phyloP scores from a whole-genome alignment of 2,113 vertebrate genomes.

The Hylia prasina region DNA sequence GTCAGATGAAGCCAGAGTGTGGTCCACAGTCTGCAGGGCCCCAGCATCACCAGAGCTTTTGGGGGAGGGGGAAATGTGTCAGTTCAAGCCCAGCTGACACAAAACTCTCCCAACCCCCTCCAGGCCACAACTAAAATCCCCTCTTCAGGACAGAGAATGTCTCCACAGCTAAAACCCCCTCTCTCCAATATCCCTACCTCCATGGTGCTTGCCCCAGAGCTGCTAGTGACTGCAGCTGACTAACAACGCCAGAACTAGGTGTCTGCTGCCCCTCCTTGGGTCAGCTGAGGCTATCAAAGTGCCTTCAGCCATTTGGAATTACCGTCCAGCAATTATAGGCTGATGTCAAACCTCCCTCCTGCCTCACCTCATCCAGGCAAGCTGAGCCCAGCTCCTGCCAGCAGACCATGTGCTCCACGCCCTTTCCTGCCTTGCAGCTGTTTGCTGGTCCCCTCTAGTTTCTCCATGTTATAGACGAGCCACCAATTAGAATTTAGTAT shows the following conservation, averaged over 20 bases:
- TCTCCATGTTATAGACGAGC: too few species aligned
- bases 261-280: background rate
- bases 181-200: fast-evolving
- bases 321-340: background rate
- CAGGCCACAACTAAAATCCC: background rate
- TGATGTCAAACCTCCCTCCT: background rate
- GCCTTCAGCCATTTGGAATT: background rate
- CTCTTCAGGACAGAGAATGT: background rate
- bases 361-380: background rate
- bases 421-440: background rate
- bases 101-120: background rate
- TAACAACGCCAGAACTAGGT: fast-evolving
- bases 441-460: background rate
- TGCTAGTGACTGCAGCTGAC: background rate
- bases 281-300: background rate
- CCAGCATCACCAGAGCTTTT: background rate
- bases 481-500: too few species aligned
- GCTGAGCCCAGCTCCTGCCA: background rate
- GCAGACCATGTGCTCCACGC: fast-evolving
- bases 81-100: fast-evolving
- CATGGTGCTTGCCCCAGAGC: background rate
- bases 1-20: background rate
- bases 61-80: background rate
- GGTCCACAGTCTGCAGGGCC: background rate
- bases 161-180: background rate